Evolutionary conservation across 2,888 invertebrate genomes (phyloP), one percentile per base, ranked within the genome.

Genomic region (Antheraea assamensis): DNA sequence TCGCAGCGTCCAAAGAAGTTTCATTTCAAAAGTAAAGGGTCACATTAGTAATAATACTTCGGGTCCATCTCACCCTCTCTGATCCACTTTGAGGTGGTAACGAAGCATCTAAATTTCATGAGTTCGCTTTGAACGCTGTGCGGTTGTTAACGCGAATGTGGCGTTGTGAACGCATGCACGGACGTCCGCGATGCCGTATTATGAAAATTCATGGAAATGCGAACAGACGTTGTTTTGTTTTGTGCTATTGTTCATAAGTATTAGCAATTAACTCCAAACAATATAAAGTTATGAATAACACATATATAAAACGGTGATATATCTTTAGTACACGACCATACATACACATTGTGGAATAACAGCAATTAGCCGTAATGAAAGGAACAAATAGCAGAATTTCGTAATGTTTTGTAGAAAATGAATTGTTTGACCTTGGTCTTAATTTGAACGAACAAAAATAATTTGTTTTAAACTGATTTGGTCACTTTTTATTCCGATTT

Each of bases 51-150:
- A n/a, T 55, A 55, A n/a, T n/a, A 55, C 19, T 8, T 64, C 49
- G 49, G 49, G 19, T 2, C 19, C 17, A 19, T 52, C 52, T 24
- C 58, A 2, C 61, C 61, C 72, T 30, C 68, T 55, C n/a, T 78
- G 79, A 81, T 81, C 81, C 76, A 80, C 81, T 84, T 81, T 80
- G 81, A 80, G 82, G 80, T 78, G 81, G 83, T 83, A 86, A 86
- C 85, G 79, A 82, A 78, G 80, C 77, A 85, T 87, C 83, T 86
- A 86, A 86, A 86, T 87, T 87, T 86, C 87, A 87, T 86, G 87
- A 87, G 81, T 73, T n/a, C 74, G 80, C 85, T 85, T 85, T 85
- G 85, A 80, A 77, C 72, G 70, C 75, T 49, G 42, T 72, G 35
- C 70, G 42, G 68, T 30, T 68, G 30, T 24, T 47, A 19, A 27